Evolutionary conservation across 92 coral and sea anemone species (phyloP).

Genomic region (Palythoa heliodiscus): DNA sequence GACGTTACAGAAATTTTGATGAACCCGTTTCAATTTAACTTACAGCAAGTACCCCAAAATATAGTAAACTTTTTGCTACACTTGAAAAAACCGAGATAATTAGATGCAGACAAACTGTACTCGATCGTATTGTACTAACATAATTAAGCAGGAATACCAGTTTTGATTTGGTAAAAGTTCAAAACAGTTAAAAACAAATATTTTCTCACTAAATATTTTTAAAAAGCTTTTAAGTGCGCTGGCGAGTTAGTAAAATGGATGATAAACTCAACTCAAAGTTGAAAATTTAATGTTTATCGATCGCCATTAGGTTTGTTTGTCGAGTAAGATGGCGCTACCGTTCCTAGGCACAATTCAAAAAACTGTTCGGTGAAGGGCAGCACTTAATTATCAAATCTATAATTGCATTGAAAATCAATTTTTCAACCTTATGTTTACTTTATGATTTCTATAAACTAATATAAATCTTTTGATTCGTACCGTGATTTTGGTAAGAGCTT

Average conservation of each 20-base stretch:
- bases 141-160: background rate
- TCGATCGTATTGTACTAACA: background rate
- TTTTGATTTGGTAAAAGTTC: background rate
- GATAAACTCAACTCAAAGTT: background rate
- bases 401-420: too few relatives aligned
- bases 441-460: too few relatives aligned
- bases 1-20: background rate
- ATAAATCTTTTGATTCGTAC: too few relatives aligned
- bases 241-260: background rate
- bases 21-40: background rate
- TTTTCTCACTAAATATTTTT: background rate
- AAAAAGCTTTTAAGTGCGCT: background rate
- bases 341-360: too few relatives aligned
- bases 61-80: background rate
- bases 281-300: background rate
- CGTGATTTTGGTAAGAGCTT: too few relatives aligned
- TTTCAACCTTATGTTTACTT: too few relatives aligned
- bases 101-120: background rate
- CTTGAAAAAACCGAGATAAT: background rate
- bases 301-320: too few relatives aligned
- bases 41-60: background rate
- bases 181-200: background rate
- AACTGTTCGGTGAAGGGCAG: too few relatives aligned
- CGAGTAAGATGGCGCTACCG: too few relatives aligned
- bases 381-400: too few relatives aligned